Conservation (phyloP, 2,113 vertebrate genomes). For the Semicossyphus pulcher region DNA sequence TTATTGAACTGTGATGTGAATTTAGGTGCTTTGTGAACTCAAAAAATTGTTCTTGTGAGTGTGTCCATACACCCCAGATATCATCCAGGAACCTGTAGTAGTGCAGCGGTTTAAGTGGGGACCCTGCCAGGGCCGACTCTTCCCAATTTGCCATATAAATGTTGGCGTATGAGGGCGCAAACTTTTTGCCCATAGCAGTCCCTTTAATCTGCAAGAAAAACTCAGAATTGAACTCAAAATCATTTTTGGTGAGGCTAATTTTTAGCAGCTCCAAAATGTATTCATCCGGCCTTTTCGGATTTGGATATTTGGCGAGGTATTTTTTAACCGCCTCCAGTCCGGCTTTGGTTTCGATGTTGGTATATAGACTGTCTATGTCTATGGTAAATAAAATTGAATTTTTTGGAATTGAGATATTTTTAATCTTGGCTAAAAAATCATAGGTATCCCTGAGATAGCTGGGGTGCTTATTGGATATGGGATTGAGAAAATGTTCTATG, state of each 20-base stretch:
- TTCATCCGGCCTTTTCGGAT: neutral
- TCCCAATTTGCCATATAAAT: too few species aligned
- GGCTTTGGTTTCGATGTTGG: neutral
- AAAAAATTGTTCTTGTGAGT: too few species aligned
- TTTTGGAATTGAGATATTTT: neutral
- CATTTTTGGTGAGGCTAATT: neutral
- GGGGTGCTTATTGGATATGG: neutral
- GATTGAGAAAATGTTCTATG: neutral
- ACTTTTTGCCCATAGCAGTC: too few species aligned
- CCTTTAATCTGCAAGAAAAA: too few species aligned
- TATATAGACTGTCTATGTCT: neutral
- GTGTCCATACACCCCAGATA: too few species aligned
- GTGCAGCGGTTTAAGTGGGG: too few species aligned
- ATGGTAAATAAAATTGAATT: neutral
- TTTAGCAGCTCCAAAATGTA: neutral
- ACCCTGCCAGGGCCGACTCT: too few species aligned
- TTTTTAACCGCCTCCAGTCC: neutral
- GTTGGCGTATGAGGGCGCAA: too few species aligned
- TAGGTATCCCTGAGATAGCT: neutral
- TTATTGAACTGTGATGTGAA: too few species aligned
- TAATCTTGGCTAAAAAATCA: neutral
- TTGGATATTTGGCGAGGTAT: neutral
- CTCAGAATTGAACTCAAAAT: too few species aligned
- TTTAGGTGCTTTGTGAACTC: too few species aligned
- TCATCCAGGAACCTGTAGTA: too few species aligned